Percentiles rank a stretch among this genome's conserved stretches.
Evolutionary conservation across 2,797 vertebrate genomes (phyloP).

Genomic region (Cirrhinus mrigala): DNA sequence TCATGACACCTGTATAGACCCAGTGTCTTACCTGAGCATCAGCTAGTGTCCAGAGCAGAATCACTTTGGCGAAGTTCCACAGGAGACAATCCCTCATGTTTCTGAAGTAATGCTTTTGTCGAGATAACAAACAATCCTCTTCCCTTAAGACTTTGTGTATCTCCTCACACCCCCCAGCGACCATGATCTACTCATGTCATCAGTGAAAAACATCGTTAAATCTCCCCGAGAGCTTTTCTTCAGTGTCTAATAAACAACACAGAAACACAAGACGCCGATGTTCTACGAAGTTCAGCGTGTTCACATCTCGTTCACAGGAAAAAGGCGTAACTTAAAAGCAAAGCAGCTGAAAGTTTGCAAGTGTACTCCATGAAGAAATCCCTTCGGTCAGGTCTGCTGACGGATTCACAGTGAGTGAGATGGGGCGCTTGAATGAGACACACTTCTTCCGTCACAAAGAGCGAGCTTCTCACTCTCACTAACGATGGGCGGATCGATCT

Average conservation of each 20-base stretch:
- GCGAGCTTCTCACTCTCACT: neutral
- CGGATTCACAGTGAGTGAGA: neutral
- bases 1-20: neutral
- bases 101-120: neutral
- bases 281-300: neutral
- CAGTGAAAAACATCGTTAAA: slow-evolving; percentile 7
- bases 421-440: neutral
- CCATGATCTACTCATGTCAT: slow-evolving; percentile 12
- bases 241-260: neutral
- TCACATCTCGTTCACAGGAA: neutral
- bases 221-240: neutral
- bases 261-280: neutral
- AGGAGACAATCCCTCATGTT: slow-evolving; percentile 50
- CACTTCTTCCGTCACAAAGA: neutral
- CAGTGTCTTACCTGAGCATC: slow-evolving; percentile 73
- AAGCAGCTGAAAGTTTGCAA: slow-evolving; percentile 28
- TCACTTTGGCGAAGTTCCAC: slow-evolving; percentile 62
- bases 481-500: slow-evolving; percentile 25
- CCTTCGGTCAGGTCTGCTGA: neutral
- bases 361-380: neutral
- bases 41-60: slow-evolving; percentile 66
- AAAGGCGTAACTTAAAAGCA: neutral
- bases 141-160: neutral
- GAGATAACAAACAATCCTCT: neutral
- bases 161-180: neutral